Evolutionary conservation across 2,888 invertebrate genomes (phyloP).

Genomic region (Synanthedon andrenaeformis): DNA sequence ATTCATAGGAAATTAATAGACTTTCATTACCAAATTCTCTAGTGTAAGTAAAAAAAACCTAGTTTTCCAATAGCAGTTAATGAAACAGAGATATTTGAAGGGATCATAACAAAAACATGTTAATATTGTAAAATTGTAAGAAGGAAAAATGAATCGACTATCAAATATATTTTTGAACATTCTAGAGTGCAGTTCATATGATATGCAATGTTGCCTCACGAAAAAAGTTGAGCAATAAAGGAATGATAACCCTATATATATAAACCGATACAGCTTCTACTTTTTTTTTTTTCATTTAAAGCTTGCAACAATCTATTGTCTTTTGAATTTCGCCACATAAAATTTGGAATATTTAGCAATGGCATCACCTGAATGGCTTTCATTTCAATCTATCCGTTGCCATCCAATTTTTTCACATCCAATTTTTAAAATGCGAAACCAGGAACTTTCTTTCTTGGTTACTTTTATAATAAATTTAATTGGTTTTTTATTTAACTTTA

Average conservation of each 20-base stretch:
- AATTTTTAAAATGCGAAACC: slow-evolving; percentile 14
- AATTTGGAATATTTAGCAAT: slow-evolving; percentile 37
- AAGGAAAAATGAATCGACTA: too few species aligned
- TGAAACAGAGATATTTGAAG: too few species aligned
- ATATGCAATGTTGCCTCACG: slow-evolving; percentile 8
- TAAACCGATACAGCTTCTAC: not conserved
- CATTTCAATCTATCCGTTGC: slow-evolving; percentile 26
- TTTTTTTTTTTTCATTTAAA: slow-evolving; percentile 14
- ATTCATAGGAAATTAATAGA: too few species aligned
- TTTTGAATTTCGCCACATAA: slow-evolving; percentile 8
- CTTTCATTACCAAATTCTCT: too few species aligned
- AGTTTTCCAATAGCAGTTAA: too few species aligned
- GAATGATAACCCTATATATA: slow-evolving; percentile 15
- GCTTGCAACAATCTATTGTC: slow-evolving; percentile 28
- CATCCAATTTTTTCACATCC: slow-evolving; percentile 28
- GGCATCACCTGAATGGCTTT: slow-evolving; percentile 25
- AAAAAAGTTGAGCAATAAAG: slow-evolving; percentile 29
- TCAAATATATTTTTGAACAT: too few species aligned
- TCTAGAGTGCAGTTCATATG: not conserved
- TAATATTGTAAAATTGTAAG: too few species aligned
- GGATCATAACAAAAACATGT: too few species aligned
- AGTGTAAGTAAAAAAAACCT: too few species aligned
- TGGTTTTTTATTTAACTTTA: slow-evolving; percentile 7
- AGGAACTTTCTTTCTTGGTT: not conserved
- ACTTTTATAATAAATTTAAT: too few species aligned